A percentile compares a stretch with the other conserved stretches of the same genome.
Conservation (phyloP, 2,888 invertebrate species). For the Imbricaverruca yamaguchii region DNA sequence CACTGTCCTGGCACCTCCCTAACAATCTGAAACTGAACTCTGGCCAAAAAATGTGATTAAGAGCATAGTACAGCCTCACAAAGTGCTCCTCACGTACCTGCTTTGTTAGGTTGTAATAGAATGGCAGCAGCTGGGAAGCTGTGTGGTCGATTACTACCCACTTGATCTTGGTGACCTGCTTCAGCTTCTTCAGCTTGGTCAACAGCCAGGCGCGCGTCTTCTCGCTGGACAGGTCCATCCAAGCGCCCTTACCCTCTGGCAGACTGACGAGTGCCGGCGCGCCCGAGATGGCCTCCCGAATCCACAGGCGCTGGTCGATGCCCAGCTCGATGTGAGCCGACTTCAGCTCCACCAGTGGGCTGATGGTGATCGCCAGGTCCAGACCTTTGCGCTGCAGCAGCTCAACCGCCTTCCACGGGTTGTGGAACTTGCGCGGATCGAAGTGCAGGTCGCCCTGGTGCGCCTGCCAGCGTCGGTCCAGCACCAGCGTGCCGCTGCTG, state of each 20-base stretch:
- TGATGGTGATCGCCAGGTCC: slow-evolving; percentile 76
- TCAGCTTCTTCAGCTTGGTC: slow-evolving; percentile 60
- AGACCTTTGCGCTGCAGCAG: slow-evolving; percentile 76
- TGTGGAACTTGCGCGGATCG: slow-evolving; percentile 47
- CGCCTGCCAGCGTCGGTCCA: slow-evolving; percentile 57
- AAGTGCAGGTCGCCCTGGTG: slow-evolving; percentile 76
- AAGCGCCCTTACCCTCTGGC: slow-evolving; percentile 65
- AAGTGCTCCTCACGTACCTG: slow-evolving; percentile 49
- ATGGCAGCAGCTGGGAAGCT: slow-evolving; percentile 75
- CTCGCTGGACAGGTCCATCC: slow-evolving; percentile 79
- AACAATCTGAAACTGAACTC: no score
- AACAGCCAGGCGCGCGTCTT: slow-evolving; percentile 71
- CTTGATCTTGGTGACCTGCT: slow-evolving; percentile 67
- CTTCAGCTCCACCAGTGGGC: slow-evolving; percentile 76
- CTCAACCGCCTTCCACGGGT: slow-evolving; percentile 56
- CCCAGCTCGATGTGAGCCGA: slow-evolving; percentile 73
- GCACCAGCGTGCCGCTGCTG: background rate
- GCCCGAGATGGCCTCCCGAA: slow-evolving; percentile 59
- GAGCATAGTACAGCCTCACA: no score
- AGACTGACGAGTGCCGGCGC: slow-evolving; percentile 70
- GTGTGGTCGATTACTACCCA: slow-evolving; percentile 77
- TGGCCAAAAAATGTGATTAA: no score
- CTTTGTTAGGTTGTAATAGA: slow-evolving; percentile 63
- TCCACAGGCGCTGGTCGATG: slow-evolving; percentile 62
- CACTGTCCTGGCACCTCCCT: no score